phyloP scores from a whole-genome alignment of 2,888 invertebrate species.

The Petrophora chlorosata region DNA sequence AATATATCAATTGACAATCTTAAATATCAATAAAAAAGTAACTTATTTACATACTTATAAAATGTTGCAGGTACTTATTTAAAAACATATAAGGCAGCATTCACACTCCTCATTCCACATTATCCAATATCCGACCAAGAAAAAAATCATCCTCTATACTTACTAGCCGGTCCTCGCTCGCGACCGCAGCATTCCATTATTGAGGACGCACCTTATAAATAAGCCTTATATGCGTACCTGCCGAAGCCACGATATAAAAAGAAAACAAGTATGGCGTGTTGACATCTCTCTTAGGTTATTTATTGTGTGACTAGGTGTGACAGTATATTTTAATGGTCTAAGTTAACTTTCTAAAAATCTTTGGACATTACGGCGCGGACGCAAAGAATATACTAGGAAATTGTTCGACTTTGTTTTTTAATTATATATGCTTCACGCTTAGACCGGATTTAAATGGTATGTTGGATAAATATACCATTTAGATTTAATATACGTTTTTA shows the following conservation, averaged over 20 bases:
- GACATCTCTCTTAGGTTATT: slow-evolving; percentile 58
- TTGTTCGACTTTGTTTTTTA: no score
- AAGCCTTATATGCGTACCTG: slow-evolving; percentile 74
- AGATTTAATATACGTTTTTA: no score
- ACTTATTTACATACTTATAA: no score
- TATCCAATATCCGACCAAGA: background rate
- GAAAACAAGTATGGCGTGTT: slow-evolving; percentile 62
- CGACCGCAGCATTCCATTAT: slow-evolving; percentile 75
- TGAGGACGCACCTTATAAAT: slow-evolving; percentile 73
- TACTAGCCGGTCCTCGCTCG: slow-evolving; percentile 49
- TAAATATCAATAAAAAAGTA: no score
- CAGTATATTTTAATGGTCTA: slow-evolving; percentile 25
- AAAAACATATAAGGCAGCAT: background rate
- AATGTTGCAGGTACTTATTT: background rate
- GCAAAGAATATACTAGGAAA: no score
- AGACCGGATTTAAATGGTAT: no score
- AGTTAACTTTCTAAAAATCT: slow-evolving; percentile 16
- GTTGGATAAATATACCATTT: no score
- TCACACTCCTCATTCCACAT: slow-evolving; percentile 2
- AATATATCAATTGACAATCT: no score
- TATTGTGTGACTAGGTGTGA: slow-evolving; percentile 29
- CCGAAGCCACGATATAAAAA: slow-evolving; percentile 57
- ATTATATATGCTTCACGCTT: no score
- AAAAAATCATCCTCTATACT: slow-evolving; percentile 59
- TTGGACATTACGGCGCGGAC: no score